phyloP scores from a whole-genome alignment of 2,888 invertebrate genomes.

The Molorchus minor region DNA sequence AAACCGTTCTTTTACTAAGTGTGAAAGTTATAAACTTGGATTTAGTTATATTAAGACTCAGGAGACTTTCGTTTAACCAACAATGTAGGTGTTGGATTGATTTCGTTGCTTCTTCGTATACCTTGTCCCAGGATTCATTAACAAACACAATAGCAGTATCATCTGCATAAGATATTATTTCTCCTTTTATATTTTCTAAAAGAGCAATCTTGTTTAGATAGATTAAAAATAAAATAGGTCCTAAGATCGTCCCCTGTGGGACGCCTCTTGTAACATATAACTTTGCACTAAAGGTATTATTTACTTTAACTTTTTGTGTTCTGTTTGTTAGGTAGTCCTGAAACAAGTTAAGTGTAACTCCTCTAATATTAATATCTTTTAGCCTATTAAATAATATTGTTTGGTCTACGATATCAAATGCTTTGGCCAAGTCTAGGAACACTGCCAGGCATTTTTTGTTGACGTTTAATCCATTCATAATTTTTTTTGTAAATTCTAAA shows the following conservation, averaged over 20 bases:
- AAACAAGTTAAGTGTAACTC: slow-evolving; percentile 10
- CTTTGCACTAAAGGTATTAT: not conserved
- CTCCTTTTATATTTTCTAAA: slow-evolving; percentile 9
- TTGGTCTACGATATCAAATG: slow-evolving; percentile 19
- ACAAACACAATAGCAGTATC: slow-evolving; percentile 16
- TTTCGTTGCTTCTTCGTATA: no score
- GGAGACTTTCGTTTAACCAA: no score
- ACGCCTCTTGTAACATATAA: slow-evolving; percentile 11
- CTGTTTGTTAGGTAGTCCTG: slow-evolving; percentile 9
- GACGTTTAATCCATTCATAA: not conserved
- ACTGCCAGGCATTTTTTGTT: slow-evolving; percentile 9
- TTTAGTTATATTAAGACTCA: no score
- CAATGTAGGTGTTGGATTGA: no score
- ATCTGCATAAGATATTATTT: slow-evolving; percentile 23
- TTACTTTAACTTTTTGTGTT: slow-evolving; percentile 6
- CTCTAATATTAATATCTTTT: slow-evolving; percentile 6
- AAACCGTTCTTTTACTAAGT: no score
- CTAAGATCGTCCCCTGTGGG: slow-evolving; percentile 19
- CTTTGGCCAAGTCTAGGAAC: slow-evolving; percentile 23
- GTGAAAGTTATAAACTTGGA: no score
- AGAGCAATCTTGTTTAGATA: slow-evolving; percentile 22
- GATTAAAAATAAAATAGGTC: slow-evolving; percentile 19
- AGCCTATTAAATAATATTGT: not conserved
- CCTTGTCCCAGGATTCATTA: no score
- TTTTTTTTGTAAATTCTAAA: slow-evolving; percentile 6